Base-by-base conservation (phyloP, 1,140 invertebrate genomes). In the Thrips palmi region DNA sequence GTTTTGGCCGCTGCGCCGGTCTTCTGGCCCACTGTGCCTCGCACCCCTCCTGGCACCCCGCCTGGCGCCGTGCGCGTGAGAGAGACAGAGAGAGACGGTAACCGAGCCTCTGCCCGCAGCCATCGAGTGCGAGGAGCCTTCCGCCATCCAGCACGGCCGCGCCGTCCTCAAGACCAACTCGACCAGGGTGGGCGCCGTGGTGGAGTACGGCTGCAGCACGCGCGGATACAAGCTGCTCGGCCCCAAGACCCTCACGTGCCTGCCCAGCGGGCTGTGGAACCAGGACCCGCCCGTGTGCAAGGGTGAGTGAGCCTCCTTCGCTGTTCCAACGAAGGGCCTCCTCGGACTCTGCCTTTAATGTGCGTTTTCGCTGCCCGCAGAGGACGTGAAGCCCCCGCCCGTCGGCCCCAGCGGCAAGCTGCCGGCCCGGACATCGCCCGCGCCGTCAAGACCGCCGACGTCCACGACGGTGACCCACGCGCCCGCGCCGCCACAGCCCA, bases 241-340 rank as follows among this genome's bases (percentile, higher is more conserved):
- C 15, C 59, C 71, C 1, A 60, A 65, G 6, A 60, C 67, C 34
- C 64, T 86, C 19, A 65, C 63, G 20, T 92, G 87, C 49, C 58
- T 80, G 33, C 61, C 71, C 11, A 73, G 68, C 32, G 86, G 86
- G 2, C 66, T 72, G 36, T 91, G 84, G 63, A 81, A 88, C 53
- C 69, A 71, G 28, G 59, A 68, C 0, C 57, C 78, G 15, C 85
- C 85, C 1, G 62, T 58, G 21, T 86, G 83, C 51, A 60, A 65
- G 53, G 65, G 80, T 77, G 65, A 59, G 43, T 56, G 47, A 8
- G 29, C 12, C 7, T 30, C n/a, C n/a, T n/a, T n/a, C n/a, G n/a
- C n/a, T n/a, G n/a, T n/a, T n/a, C n/a, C n/a, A n/a, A n/a, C n/a
- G n/a, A n/a, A n/a, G n/a, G n/a, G n/a, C n/a, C n/a, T n/a, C n/a